Conservation (phyloP, 2,113 vertebrate genomes). For the Fulica atra region DNA sequence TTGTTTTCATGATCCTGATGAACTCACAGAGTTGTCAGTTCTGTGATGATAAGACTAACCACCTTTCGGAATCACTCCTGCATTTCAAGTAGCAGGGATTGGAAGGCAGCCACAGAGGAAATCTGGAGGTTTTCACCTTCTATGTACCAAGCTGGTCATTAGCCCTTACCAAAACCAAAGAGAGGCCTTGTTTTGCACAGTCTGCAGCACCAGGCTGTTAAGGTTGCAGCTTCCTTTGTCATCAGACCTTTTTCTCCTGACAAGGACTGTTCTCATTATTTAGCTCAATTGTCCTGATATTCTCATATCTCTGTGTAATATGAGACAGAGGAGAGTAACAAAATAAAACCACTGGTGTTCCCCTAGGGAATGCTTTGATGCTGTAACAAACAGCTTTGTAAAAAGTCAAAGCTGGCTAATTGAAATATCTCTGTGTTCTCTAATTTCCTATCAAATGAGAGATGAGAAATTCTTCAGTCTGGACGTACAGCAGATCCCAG, state of each 20-base stretch:
- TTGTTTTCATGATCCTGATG: neutral
- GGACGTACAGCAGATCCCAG: neutral
- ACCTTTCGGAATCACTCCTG: neutral
- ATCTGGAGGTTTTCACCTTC: neutral
- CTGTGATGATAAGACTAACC: neutral
- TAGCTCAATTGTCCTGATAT: neutral
- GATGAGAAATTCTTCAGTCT: neutral
- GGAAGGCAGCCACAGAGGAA: neutral
- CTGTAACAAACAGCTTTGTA: slow-evolving; percentile 18
- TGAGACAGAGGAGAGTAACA: neutral
- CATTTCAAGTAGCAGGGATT: neutral
- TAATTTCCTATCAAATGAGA: neutral
- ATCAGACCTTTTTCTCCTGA: neutral
- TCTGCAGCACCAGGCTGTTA: neutral
- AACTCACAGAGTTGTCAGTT: neutral
- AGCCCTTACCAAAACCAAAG: neutral
- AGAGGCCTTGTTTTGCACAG: neutral
- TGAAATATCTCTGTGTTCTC: neutral
- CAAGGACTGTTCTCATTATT: neutral
- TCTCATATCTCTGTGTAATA: neutral
- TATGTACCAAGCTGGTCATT: neutral
- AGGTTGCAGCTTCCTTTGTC: neutral
- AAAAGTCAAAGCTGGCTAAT: slow-evolving; percentile 11
- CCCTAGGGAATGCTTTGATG: neutral
- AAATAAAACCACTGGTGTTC: neutral